These are phyloP conservation scores for Calidris pygmaea DNA, from an alignment of 2,113 vertebrate genomes.

Conservation along the genomic window DNA sequence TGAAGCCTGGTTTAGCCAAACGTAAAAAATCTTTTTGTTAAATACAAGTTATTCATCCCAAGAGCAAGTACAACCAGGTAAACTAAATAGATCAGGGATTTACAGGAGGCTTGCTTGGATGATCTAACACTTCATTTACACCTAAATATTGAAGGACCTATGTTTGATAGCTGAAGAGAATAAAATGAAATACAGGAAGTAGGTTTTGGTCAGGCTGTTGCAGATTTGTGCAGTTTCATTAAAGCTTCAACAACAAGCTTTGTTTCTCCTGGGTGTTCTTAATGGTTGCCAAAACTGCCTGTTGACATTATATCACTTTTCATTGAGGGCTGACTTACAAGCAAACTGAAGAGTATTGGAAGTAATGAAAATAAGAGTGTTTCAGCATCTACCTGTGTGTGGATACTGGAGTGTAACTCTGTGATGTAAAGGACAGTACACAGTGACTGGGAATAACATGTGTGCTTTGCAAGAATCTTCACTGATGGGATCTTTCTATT, in stretches of 20 bases:
- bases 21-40: neutral
- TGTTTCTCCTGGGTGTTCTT: neutral
- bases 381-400: neutral
- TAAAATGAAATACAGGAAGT: neutral
- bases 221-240: neutral
- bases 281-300: neutral
- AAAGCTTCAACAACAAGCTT: neutral
- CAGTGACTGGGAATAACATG: neutral
- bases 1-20: neutral
- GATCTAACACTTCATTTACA: neutral
- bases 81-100: neutral
- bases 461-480: neutral
- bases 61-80: neutral
- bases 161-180: neutral
- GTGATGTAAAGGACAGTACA: neutral
- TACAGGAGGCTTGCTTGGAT: neutral
- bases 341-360: neutral
- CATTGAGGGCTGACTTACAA: neutral
- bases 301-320: neutral
- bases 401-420: neutral
- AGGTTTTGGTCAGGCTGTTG: neutral
- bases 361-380: neutral
- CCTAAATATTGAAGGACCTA: neutral
- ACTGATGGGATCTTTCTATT: neutral
- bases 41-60: neutral